Conservation (phyloP, 2,888 invertebrate genomes). For the Campaea margaritaria region DNA sequence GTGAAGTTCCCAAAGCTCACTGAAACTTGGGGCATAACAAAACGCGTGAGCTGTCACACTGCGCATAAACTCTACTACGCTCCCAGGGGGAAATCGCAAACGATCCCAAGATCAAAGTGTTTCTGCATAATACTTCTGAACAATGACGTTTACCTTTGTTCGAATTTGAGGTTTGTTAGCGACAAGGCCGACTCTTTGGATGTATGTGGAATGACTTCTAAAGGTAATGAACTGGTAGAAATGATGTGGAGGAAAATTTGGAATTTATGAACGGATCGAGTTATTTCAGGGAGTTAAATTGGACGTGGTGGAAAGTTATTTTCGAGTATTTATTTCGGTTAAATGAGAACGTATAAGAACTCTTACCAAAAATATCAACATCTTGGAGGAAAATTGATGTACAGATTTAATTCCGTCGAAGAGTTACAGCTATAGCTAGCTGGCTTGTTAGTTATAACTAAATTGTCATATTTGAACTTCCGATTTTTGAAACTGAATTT, state of each 20-base stretch:
- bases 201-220: conserved; percentile 17
- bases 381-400: no score
- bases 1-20: no score
- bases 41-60: conserved; percentile 6
- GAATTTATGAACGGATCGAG: conserved; percentile 1
- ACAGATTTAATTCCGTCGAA: no score
- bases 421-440: no score
- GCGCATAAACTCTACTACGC: neutral
- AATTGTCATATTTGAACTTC: no score
- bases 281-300: neutral
- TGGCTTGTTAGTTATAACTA: no score
- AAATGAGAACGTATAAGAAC: no score
- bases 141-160: conserved; percentile 40
- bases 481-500: no score
- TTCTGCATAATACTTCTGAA: conserved; percentile 44
- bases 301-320: neutral
- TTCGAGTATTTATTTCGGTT: neutral
- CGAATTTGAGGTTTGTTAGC: conserved; percentile 27
- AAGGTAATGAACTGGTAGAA: conserved; percentile 26
- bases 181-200: conserved; percentile 17
- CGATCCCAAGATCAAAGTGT: conserved; percentile 59
- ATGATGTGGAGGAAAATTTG: conserved; percentile 9
- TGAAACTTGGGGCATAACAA: neutral
- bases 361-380: no score
- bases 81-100: conserved; percentile 46